Conservation (phyloP, 53 echinoderm and acorn worm species). For the Paracentrotus lividus region DNA sequence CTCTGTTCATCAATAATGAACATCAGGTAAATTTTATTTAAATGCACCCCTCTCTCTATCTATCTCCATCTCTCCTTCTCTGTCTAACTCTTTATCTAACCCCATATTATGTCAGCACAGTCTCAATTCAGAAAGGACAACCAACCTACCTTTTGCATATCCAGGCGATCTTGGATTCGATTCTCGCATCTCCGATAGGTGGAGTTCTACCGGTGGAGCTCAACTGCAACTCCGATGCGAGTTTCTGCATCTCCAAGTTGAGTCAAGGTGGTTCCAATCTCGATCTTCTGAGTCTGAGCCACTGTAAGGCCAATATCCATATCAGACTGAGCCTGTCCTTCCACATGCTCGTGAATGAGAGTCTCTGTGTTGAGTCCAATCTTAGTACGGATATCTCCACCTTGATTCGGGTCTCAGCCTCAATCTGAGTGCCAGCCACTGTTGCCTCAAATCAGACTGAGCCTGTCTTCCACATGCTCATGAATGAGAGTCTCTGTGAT, state of each 20-base stretch:
- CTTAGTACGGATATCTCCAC: too few species aligned
- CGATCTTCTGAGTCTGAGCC: too few species aligned
- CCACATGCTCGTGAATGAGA: too few species aligned
- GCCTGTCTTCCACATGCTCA: background rate
- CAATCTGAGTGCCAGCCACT: too few species aligned
- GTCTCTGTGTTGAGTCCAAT: too few species aligned
- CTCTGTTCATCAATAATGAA: too few species aligned
- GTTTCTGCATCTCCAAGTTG: background rate
- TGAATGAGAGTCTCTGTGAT: background rate
- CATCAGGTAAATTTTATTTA: too few species aligned
- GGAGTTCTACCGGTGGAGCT: background rate
- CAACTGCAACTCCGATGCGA: background rate
- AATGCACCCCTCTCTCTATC: too few species aligned
- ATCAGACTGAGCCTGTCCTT: too few species aligned
- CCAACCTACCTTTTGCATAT: background rate
- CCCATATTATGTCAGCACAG: background rate
- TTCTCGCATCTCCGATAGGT: slow-evolving; percentile 22
- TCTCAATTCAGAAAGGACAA: background rate
- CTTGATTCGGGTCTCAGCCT: too few species aligned
- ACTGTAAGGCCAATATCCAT: background rate
- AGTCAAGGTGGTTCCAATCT: too few species aligned
- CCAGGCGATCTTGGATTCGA: background rate
- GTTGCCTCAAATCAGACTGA: background rate
- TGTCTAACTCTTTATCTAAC: background rate
- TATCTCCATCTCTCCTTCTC: background rate